Evolutionary conservation across 2,797 vertebrate genomes (phyloP).

Genomic region (Tadarida brasiliensis): DNA sequence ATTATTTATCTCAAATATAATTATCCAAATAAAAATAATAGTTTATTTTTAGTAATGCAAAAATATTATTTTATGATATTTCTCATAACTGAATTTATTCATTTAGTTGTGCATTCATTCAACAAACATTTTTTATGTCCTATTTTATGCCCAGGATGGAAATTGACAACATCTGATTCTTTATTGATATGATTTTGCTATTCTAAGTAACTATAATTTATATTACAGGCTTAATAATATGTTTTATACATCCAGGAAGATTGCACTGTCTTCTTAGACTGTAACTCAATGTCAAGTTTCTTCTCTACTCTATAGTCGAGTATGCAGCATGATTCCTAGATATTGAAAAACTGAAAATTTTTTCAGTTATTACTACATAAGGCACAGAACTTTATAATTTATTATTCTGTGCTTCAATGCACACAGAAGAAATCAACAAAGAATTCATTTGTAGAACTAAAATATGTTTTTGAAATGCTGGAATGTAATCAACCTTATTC

Average conservation of each 20-base stretch:
- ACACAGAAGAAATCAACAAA: not conserved
- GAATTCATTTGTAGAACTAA: not conserved
- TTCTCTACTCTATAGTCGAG: not conserved
- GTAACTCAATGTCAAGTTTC: not conserved
- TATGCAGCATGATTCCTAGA: not conserved
- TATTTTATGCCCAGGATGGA: not conserved
- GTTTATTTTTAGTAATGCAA: not conserved
- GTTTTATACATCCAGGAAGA: not conserved
- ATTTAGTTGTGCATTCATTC: not conserved
- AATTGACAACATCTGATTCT: not conserved
- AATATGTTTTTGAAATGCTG: not conserved
- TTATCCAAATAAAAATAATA: not conserved
- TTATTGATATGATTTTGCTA: not conserved
- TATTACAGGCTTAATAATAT: not conserved
- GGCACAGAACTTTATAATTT: not conserved
- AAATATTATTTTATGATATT: not conserved
- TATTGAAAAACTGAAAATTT: not conserved
- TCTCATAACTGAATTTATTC: not conserved
- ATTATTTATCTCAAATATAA: not conserved
- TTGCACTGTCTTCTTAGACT: not conserved
- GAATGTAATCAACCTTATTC: not conserved
- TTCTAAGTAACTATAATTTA: not conserved
- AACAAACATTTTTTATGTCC: not conserved
- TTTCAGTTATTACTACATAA: not conserved
- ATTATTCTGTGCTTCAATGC: constrained; percentile 11